phyloP scores from a whole-genome alignment of 2,113 vertebrate genomes.

The Hippocampus zosterae region DNA sequence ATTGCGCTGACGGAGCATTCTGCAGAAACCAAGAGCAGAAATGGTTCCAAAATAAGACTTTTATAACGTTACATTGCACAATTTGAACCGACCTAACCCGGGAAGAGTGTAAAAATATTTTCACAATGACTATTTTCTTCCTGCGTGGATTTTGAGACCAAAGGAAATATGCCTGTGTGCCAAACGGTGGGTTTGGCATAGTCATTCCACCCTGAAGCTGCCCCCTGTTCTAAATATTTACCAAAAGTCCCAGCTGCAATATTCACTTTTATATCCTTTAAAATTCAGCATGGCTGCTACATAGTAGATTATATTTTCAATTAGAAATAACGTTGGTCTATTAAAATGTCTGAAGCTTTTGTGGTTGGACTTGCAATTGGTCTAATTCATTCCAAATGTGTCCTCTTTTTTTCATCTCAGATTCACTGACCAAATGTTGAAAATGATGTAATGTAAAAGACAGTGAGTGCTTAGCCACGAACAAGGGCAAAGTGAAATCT shows the following conservation, averaged over 20 bases:
- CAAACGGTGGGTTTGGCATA: constrained; percentile 48
- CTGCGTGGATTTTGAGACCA: constrained; percentile 50
- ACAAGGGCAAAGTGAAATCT: constrained; percentile 31
- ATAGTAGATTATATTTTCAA: background rate
- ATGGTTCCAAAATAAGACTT: background rate
- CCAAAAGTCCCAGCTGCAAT: constrained; percentile 33
- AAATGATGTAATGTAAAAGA: constrained; percentile 10
- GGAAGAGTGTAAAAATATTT: constrained; percentile 21
- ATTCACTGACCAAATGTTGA: constrained; percentile 12
- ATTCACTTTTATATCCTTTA: constrained; percentile 40
- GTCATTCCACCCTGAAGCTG: constrained; percentile 44
- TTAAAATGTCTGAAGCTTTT: constrained; percentile 3
- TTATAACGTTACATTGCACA: background rate
- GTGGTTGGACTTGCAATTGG: constrained; percentile 24
- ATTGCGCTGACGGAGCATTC: constrained; percentile 89
- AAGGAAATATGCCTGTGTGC: constrained; percentile 43
- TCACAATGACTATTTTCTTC: constrained; percentile 23
- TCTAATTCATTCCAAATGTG: constrained; percentile 6
- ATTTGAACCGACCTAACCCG: background rate
- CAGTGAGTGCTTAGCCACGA: constrained; percentile 12
- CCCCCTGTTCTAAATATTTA: constrained; percentile 58
- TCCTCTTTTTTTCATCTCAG: background rate
- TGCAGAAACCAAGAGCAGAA: constrained; percentile 58
- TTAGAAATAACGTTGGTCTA: background rate
- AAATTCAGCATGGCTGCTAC: constrained; percentile 23